Percentiles rank a stretch among this genome's conserved stretches.
phyloP scores from a whole-genome alignment of 2,113 vertebrate genomes.

The Labrus mixtus region DNA sequence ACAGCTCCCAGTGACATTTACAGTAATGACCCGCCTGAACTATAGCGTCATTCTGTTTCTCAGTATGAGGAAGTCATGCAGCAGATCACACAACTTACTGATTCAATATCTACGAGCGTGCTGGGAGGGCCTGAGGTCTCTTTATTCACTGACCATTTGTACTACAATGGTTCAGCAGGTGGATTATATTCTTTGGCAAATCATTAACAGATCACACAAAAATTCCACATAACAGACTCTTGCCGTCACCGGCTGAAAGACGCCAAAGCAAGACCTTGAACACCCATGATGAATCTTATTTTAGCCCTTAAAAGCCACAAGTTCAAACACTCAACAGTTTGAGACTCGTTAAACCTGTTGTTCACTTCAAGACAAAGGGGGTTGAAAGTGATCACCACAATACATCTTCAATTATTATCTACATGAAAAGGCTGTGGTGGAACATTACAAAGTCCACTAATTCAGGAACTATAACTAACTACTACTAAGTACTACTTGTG shows the following conservation, averaged over 20 bases:
- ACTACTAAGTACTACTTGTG: too few species aligned
- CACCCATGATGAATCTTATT: too few species aligned
- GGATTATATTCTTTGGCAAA: neutral
- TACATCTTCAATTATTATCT: neutral
- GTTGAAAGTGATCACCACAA: too few species aligned
- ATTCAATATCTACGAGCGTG: neutral
- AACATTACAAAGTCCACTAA: neutral
- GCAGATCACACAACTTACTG: neutral
- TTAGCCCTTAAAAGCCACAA: too few species aligned
- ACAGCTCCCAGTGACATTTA: neutral
- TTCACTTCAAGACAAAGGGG: too few species aligned
- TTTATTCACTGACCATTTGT: neutral
- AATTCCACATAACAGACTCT: neutral
- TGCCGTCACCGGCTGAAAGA: neutral
- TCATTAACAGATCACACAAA: neutral
- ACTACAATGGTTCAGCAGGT: neutral
- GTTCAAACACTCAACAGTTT: too few species aligned
- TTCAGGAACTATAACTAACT: too few species aligned
- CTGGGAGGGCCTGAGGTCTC: neutral
- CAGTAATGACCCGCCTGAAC: neutral
- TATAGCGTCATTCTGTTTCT: neutral
- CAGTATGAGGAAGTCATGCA: neutral
- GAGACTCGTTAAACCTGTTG: too few species aligned
- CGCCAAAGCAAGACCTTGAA: too few species aligned
- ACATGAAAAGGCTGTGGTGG: neutral